Evolutionary conservation across 2,113 vertebrate species (phyloP), one percentile per base, ranked within the genome.

Genomic region (Sinocyclocheilus anshuiensis): DNA sequence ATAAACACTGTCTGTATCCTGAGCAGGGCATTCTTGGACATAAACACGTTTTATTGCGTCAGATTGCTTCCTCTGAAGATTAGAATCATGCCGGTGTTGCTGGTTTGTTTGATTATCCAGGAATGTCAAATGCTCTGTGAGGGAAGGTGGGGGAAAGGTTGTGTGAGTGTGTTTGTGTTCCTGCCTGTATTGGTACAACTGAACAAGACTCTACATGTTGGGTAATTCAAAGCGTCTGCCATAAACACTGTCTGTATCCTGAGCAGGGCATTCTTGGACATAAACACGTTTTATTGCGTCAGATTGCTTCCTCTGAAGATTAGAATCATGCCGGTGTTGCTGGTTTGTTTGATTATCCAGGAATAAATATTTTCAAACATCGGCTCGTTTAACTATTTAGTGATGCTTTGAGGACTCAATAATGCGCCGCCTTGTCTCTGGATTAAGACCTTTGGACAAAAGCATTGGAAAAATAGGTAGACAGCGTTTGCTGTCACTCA

Each of bases 371-470:
- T 8, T 48, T 67, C 48, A 36, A n/a, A 2, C 33, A 61, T 33
- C 11, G 53, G 59, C 22, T 42, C 8, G 7, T 63, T 48, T 7
- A 48, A 65, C 8, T 18, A 18, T 16, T 29, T 48, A 26, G 79
- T 67, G 59, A 80, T 63, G 57, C 24, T 39, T 59, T 79, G 29
- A 63, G 15, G 80, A 26, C 61, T 72, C 7, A 42, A 22, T 71
- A 71, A 72, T 42, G 69, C 2, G 4, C 71, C 36, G 0, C 6
- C 22, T 61, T 61, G 67, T 93, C 94, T 88, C 72, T 86, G 93
- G 95, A 95, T 97, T 95, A 96, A 93, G 91, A 94, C 94, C 94
- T 94, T 95, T 95, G 94, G 92, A 96, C 94, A 95, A 95, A 95
- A 95, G 94, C 95, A 94, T 94, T 86, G 84, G 39, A 29, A 77